Evolutionary conservation across 1,140 invertebrate species (phyloP), one percentile per base, ranked within the genome.

Genomic region (Coboldia fuscipes): DNA sequence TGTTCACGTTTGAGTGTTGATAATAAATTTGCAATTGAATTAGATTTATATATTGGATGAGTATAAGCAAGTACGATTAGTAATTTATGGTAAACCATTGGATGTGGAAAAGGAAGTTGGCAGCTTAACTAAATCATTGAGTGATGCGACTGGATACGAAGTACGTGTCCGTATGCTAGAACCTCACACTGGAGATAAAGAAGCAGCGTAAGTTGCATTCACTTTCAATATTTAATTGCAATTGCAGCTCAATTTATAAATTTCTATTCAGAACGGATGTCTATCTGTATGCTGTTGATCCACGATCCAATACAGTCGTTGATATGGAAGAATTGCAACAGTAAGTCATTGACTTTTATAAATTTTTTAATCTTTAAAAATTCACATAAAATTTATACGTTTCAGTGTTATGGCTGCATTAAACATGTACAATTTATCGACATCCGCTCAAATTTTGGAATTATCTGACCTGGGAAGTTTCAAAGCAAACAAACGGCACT

Each of bases 241-340:
- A 33, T 39, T 24, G 29, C 34, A 40, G 22, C 23, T 17, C 24
- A 23, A 23, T 38, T 31, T 34, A 24, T 39, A 41, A 40, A 31
- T 40, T 38, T 34, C 36, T 37, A 70, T 70, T 42, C 54, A 83
- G 79, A 17, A 84, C 80, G 18, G 79, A 86, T 42, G 62, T 84
- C 55, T 84, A 80, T 40, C 60, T 85, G 22, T 85, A 86, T 45
- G 81, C 75, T 1, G 74, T 85, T 6, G 78, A 85, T 56, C 75
- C 73, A 3, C 54, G 72, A 34, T 70, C 77, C 1, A 84, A 86
- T 47, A 63, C 74, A 2, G 72, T 86, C 36, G 65, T 85, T 30
- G 77, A 85, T 46, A 80, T 75, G 63, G 75, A 79, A 31, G 65
- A 68, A 1, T 45, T 85, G 16, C 67, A 80, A 51, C 70, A 66